A percentile compares a stretch with the other conserved stretches of the same genome.
Conservation (phyloP, 2,797 vertebrate species). For the Coendou prehensilis region DNA sequence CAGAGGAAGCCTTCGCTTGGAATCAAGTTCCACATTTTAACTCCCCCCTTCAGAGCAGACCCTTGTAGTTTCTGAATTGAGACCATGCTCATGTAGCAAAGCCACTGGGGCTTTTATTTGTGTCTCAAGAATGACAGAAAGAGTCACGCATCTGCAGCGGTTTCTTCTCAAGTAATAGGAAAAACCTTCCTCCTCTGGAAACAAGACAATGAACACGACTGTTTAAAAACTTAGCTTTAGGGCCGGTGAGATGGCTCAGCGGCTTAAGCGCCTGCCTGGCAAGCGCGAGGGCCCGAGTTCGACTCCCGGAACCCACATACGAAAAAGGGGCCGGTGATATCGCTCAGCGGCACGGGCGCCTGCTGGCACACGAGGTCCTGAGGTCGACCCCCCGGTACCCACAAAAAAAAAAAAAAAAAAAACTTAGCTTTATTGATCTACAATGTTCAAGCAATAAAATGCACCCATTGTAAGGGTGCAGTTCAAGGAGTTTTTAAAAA, state of each 20-base stretch:
- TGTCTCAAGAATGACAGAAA: not conserved
- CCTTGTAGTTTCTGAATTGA: not conserved
- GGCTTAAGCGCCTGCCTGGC: too few species aligned
- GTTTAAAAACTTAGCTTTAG: not conserved
- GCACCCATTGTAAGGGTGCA: rapidly evolving
- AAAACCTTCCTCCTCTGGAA: not conserved
- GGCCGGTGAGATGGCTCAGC: too few species aligned
- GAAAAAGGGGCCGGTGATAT: too few species aligned
- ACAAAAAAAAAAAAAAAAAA: too few species aligned
- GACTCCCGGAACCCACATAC: too few species aligned
- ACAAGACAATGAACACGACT: not conserved
- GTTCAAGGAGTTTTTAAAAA: not conserved
- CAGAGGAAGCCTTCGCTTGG: too few species aligned
- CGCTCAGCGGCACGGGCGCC: too few species aligned
- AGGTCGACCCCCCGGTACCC: too few species aligned
- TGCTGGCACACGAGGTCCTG: too few species aligned
- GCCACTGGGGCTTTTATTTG: not conserved
- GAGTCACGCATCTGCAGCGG: not conserved
- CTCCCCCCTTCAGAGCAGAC: not conserved
- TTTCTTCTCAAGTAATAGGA: not conserved
- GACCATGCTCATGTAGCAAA: not conserved
- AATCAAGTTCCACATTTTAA: not conserved
- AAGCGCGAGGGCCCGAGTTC: too few species aligned
- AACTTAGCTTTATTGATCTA: not conserved
- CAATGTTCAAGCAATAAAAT: not conserved